Conservation (phyloP, 2,113 vertebrate species). For the Salvelinus fontinalis region DNA sequence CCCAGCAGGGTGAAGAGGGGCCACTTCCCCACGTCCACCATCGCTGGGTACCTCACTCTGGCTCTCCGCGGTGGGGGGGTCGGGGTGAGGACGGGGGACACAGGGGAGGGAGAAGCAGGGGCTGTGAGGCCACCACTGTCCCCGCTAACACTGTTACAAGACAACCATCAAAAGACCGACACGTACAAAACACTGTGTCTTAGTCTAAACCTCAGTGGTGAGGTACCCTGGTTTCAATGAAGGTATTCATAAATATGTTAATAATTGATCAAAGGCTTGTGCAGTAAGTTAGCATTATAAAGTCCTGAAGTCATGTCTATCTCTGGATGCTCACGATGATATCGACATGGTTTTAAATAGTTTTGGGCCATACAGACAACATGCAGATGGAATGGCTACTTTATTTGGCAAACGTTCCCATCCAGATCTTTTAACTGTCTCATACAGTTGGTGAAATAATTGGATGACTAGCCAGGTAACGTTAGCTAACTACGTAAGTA, state of each 20-base stretch:
- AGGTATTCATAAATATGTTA: neutral
- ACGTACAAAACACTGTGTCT: neutral
- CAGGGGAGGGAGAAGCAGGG: slow-evolving; percentile 20
- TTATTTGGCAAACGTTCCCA: too few relatives aligned
- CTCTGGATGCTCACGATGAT: too few relatives aligned
- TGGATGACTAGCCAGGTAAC: neutral
- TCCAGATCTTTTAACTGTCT: too few relatives aligned
- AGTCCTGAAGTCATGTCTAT: too few relatives aligned
- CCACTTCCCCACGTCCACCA: slow-evolving; percentile 95
- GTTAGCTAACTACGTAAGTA: neutral
- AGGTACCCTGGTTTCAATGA: neutral
- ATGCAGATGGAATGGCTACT: neutral
- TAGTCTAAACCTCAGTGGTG: neutral
- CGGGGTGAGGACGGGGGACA: slow-evolving; percentile 17
- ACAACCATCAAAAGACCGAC: neutral
- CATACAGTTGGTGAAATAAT: too few relatives aligned
- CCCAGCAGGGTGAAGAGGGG: slow-evolving; percentile 88
- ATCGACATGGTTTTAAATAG: neutral
- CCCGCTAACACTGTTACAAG: slow-evolving; percentile 13
- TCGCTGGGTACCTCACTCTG: slow-evolving; percentile 48
- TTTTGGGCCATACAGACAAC: neutral
- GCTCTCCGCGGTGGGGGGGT: slow-evolving; percentile 16
- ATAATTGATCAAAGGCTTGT: neutral
- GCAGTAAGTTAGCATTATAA: neutral
- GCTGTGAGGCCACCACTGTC: slow-evolving; percentile 45